phyloP scores from a whole-genome alignment of 2,113 vertebrate species.

The Mus musculus region DNA sequence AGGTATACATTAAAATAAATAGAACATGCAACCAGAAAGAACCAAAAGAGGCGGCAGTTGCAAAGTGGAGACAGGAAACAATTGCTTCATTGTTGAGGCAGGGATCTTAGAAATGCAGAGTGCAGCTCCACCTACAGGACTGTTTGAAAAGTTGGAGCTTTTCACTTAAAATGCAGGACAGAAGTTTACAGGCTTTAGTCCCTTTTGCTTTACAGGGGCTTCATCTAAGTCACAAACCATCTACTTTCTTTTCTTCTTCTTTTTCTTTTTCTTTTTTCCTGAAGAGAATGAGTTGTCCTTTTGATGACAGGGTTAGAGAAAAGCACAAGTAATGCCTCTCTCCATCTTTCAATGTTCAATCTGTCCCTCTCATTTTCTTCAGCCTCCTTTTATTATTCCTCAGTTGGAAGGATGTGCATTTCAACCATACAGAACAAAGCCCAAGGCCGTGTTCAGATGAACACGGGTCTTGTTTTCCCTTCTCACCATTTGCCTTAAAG shows the following conservation, averaged over 20 bases:
- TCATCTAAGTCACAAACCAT: slow-evolving; percentile 45
- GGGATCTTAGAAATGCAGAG: slow-evolving; percentile 89
- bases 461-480: slow-evolving; percentile 72
- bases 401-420: slow-evolving; percentile 60
- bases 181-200: slow-evolving; percentile 42
- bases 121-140: slow-evolving; percentile 98
- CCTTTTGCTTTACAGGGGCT: background rate
- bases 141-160: slow-evolving; percentile 76
- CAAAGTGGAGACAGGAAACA: slow-evolving; percentile 86
- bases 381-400: slow-evolving; percentile 73
- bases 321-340: slow-evolving; percentile 28
- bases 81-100: slow-evolving; percentile 90
- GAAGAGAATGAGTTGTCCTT: slow-evolving; percentile 61
- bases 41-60: slow-evolving; percentile 81
- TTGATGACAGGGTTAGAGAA: slow-evolving; percentile 43
- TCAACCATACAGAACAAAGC: slow-evolving; percentile 57
- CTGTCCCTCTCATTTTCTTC: slow-evolving; percentile 81
- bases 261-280: background rate
- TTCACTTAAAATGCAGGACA: slow-evolving; percentile 16
- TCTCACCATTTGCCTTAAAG: slow-evolving; percentile 49
- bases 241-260: background rate
- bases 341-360: slow-evolving; percentile 71
- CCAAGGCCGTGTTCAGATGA: slow-evolving; percentile 73
- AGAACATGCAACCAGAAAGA: slow-evolving; percentile 88
- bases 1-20: slow-evolving; percentile 93